A percentile compares a stretch with the other conserved stretches of the same genome.
Conservation (phyloP, 2,888 invertebrate genomes). For the Blomia tropicalis region DNA sequence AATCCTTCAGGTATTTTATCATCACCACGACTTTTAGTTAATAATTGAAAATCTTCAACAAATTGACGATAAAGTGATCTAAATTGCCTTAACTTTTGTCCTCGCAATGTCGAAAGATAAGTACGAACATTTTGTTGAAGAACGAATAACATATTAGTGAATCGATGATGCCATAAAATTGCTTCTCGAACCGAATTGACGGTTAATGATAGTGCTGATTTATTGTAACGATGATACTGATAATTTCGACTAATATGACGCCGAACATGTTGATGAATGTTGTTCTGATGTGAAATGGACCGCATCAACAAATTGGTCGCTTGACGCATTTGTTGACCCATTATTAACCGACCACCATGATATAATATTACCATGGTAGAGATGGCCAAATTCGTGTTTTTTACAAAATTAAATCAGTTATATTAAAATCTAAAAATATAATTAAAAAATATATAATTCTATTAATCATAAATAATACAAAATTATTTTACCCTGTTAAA, state of each 20-base stretch:
- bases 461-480: no score
- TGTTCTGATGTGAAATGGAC: not conserved
- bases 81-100: not conserved
- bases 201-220: not conserved
- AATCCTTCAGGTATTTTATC: constrained; percentile 63
- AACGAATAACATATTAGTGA: not conserved
- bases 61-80: not conserved
- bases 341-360: not conserved
- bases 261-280: not conserved
- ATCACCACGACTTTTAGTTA: not conserved
- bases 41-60: not conserved
- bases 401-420: not conserved
- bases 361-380: not conserved
- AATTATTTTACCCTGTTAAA: no score
- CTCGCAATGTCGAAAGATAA: constrained; percentile 5
- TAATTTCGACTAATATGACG: not conserved
- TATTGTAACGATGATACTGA: not conserved
- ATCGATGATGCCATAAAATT: not conserved
- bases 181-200: not conserved
- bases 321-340: not conserved
- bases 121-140: not conserved
- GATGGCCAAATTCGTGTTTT: not conserved
- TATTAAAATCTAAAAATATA: not conserved
- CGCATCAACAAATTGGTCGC: not conserved
- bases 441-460: not conserved